phyloP scores from a whole-genome alignment of 2,113 vertebrate species.

The Brachyhypopomus gauderio region DNA sequence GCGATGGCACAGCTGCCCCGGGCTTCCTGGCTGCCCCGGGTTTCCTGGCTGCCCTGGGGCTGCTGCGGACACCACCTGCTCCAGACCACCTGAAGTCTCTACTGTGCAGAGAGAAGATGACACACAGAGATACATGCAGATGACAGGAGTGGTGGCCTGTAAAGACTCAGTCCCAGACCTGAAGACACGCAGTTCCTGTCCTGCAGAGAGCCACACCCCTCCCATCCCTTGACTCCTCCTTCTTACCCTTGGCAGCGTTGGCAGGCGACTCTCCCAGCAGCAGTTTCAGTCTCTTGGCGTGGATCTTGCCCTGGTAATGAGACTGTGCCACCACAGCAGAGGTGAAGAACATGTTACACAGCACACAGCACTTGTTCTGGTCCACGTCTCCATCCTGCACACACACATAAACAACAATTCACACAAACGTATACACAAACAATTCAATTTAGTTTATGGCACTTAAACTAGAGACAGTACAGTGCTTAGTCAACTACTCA shows the following conservation, averaged over 20 bases:
- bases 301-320: constrained; percentile 85
- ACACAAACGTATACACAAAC: constrained; percentile 30
- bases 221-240: too few relatives aligned
- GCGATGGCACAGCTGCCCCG: constrained; percentile 44
- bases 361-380: constrained; percentile 83
- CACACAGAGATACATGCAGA: too few relatives aligned
- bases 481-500: too few relatives aligned
- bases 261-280: constrained; percentile 73
- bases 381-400: constrained; percentile 71
- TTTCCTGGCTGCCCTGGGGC: neutral
- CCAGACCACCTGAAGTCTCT: constrained; percentile 19
- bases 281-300: constrained; percentile 83
- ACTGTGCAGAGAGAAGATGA: neutral
- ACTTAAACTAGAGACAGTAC: too few relatives aligned
- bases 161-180: too few relatives aligned
- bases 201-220: too few relatives aligned
- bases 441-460: neutral
- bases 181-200: too few relatives aligned
- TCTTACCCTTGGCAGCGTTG: too few relatives aligned
- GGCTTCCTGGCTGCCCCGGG: constrained; percentile 2
- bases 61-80: constrained; percentile 14
- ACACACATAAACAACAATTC: constrained; percentile 13
- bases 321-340: constrained; percentile 83
- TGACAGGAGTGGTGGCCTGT: too few relatives aligned
- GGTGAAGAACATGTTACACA: constrained; percentile 86